Base-by-base conservation (phyloP, 2,797 vertebrate genomes). In the Antrozous pallidus region DNA sequence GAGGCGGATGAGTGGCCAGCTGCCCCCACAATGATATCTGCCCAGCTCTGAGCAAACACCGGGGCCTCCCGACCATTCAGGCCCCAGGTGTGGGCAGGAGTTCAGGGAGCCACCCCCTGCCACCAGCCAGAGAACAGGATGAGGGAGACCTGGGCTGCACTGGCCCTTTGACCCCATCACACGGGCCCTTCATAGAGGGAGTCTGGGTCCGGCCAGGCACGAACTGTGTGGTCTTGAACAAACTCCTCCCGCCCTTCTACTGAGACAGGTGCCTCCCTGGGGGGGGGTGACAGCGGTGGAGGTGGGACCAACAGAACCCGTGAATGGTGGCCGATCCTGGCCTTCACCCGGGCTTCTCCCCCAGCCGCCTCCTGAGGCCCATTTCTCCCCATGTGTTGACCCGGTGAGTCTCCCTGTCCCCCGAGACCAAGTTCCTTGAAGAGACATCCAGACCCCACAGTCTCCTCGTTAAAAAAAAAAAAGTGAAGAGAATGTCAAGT, bases 311-410 rank as follows among this genome's bases (percentile, higher is more conserved):
- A n/a, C n/a, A 20, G 26, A 5, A 33, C 8, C 26, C 5, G 12
- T 4, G 77, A 10, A 22, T 0, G 9, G 24, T 26, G 8, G 54
- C 70, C 0, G 54, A 8, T 14, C 12, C 31, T 0, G 12, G 61
- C 40, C 10, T 26, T 31, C 3, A 12, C 10, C 31, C 4, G 22
- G 33, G 31, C 38, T 4, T 12, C 4, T 13, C 33, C 47, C 74
- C 12, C n/a, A 4, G 49, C 67, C 5, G 6, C 61, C 8, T 24
- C 67, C n/a, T 38, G 33, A 24, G n/a, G 6, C 11, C 22, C 38
- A 38, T 10, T 16, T 6, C n/a, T 70, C 38, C 9, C 4, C 16
- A 0, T 2, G 6, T 1, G 4, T 3, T 9, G 0, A 8, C 31
- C 45, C 54, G 20, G 18, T n/a, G 2, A 18, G 56, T 22, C 13